Conservation (phyloP, 2,888 invertebrate species). For the Busseola fusca region DNA sequence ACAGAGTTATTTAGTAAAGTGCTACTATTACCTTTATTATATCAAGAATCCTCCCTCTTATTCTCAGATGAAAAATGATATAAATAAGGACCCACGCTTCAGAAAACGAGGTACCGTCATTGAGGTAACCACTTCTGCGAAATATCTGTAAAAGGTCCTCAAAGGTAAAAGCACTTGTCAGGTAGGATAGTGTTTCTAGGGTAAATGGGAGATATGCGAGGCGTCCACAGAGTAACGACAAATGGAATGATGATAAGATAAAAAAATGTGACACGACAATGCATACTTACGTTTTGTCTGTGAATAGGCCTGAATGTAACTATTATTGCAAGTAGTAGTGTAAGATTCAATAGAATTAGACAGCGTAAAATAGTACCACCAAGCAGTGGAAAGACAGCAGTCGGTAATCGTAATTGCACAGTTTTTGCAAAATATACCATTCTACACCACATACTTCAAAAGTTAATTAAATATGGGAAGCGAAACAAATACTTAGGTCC, state of each 20-base stretch:
- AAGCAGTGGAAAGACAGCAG: neutral
- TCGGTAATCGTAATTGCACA: no score
- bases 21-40: neutral
- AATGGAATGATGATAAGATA: neutral
- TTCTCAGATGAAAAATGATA: neutral
- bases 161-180: constrained; percentile 36
- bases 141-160: constrained; percentile 18
- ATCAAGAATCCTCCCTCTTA: neutral
- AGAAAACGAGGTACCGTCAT: constrained; percentile 1
- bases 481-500: neutral
- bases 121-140: constrained; percentile 1
- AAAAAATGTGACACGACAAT: neutral
- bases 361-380: neutral
- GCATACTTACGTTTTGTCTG: neutral
- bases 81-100: neutral
- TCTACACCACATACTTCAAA: neutral
- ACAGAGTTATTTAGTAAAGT: constrained; percentile 28
- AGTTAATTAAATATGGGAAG: neutral
- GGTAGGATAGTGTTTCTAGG: constrained; percentile 10
- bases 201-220: neutral
- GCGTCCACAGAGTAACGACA: constrained; percentile 7
- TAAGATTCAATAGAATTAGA: neutral
- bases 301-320: neutral
- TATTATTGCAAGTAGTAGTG: neutral
- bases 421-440: neutral